Evolutionary conservation across 2,797 vertebrate genomes (phyloP).

Genomic region (Menidia menidia): DNA sequence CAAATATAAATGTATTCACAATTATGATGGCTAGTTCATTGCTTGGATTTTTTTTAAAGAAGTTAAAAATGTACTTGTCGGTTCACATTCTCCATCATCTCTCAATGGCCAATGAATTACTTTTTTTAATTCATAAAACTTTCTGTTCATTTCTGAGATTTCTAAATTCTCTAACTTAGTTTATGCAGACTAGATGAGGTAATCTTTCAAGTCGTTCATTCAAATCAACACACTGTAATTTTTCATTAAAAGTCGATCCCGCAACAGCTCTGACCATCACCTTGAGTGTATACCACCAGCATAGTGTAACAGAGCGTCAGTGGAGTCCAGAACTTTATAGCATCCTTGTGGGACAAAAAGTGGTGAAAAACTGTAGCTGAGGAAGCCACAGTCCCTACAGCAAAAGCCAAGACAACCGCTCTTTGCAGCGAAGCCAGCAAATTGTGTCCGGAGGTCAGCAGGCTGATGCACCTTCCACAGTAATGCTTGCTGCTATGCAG

Average conservation of each 20-base stretch:
- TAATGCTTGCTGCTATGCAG: conserved; percentile 84
- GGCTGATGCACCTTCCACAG: conserved; percentile 88
- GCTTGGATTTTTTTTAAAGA: not conserved
- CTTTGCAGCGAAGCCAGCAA: conserved; percentile 82
- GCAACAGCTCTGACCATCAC: conserved; percentile 63
- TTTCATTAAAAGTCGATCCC: not conserved
- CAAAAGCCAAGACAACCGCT: conserved; percentile 79
- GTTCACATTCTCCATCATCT: not conserved
- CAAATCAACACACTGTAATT: not conserved
- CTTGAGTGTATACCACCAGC: conserved; percentile 89
- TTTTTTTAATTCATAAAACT: not conserved
- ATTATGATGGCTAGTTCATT: not conserved
- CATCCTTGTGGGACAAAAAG: conserved; percentile 87
- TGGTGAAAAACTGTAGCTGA: conserved; percentile 85
- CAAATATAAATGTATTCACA: not conserved
- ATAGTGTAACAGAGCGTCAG: conserved; percentile 90
- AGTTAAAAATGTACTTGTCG: too few species aligned
- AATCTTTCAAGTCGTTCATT: not conserved
- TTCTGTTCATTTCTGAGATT: not conserved
- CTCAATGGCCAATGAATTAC: not conserved
- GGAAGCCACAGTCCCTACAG: conserved; percentile 80
- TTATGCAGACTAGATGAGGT: not conserved
- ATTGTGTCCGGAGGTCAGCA: conserved; percentile 76
- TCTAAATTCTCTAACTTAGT: not conserved
- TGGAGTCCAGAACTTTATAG: conserved; percentile 89